Conservation (phyloP, 2,888 invertebrate species). For the Diarsia dahlii region DNA sequence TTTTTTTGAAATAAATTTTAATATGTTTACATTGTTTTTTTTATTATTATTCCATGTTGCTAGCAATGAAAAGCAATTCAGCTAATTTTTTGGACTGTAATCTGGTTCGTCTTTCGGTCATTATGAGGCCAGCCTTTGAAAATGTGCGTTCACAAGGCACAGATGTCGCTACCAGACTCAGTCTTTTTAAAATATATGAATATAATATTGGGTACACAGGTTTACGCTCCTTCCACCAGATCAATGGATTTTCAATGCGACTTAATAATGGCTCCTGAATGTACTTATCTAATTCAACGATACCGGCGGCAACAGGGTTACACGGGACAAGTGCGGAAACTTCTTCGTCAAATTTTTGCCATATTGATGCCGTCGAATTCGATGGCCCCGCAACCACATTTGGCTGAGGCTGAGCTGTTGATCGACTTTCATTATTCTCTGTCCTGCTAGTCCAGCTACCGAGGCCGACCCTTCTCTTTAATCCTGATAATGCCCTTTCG, state of each 20-base stretch:
- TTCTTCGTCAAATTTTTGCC: conserved; percentile 31
- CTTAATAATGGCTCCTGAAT: conserved; percentile 26
- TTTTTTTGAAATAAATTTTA: no score
- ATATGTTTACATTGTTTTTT: no score
- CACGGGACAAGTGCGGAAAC: background rate
- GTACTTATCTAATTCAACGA: conserved; percentile 39
- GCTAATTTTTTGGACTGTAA: no score
- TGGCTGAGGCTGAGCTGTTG: background rate
- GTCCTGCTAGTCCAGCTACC: background rate
- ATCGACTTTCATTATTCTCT: conserved; percentile 1
- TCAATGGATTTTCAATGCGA: background rate
- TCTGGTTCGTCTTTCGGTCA: background rate
- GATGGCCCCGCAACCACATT: background rate
- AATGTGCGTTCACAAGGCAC: conserved; percentile 2
- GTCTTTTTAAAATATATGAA: conserved; percentile 1
- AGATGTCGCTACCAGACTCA: conserved; percentile 1
- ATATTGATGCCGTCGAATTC: conserved; percentile 11
- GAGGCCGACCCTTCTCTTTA: background rate
- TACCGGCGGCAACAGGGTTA: conserved; percentile 34
- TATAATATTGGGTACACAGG: conserved; percentile 6
- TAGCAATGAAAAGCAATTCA: no score
- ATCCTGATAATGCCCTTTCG: background rate
- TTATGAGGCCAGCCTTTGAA: conserved; percentile 7
- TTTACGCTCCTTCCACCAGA: conserved; percentile 5
- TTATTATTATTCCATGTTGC: no score